These are phyloP conservation scores for Dendrolimus houi DNA, from an alignment of 2,888 invertebrate genomes.

Conservation along the genomic window DNA sequence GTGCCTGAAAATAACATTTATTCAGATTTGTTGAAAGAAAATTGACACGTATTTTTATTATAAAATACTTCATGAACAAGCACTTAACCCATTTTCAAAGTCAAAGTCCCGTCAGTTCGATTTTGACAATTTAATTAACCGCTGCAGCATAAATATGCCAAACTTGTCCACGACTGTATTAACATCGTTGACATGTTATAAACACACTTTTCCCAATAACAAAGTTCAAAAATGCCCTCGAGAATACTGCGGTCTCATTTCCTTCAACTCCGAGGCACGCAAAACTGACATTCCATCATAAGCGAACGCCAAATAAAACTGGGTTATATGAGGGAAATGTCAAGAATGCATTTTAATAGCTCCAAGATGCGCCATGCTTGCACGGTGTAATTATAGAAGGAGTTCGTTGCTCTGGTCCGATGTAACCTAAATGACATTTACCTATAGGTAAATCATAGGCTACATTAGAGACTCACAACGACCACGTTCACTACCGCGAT, in stretches of 20 bases:
- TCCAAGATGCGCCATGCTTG: slow-evolving; percentile 47
- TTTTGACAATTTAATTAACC: neutral
- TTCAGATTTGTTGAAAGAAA: too few species aligned
- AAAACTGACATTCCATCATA: slow-evolving; percentile 2
- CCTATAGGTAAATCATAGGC: too few species aligned
- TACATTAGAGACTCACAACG: too few species aligned
- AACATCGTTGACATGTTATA: neutral
- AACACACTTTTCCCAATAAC: neutral
- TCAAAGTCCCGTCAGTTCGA: too few species aligned
- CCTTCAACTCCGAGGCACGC: too few species aligned
- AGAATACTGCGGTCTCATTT: too few species aligned
- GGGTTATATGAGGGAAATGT: slow-evolving; percentile 47
- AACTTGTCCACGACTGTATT: slow-evolving; percentile 5
- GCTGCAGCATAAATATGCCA: slow-evolving; percentile 12
- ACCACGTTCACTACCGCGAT: too few species aligned
- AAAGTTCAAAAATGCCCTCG: neutral
- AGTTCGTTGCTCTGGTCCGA: slow-evolving; percentile 51
- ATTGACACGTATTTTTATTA: too few species aligned
- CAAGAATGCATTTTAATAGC: slow-evolving; percentile 59
- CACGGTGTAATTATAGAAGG: slow-evolving; percentile 51
- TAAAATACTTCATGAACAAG: too few species aligned
- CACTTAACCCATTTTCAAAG: too few species aligned
- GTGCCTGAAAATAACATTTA: too few species aligned
- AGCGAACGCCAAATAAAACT: slow-evolving; percentile 11
- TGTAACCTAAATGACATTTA: neutral